Evolutionary conservation across 2,888 invertebrate genomes (phyloP), one percentile per base, ranked within the genome.

Genomic region (Chouioia cunea): DNA sequence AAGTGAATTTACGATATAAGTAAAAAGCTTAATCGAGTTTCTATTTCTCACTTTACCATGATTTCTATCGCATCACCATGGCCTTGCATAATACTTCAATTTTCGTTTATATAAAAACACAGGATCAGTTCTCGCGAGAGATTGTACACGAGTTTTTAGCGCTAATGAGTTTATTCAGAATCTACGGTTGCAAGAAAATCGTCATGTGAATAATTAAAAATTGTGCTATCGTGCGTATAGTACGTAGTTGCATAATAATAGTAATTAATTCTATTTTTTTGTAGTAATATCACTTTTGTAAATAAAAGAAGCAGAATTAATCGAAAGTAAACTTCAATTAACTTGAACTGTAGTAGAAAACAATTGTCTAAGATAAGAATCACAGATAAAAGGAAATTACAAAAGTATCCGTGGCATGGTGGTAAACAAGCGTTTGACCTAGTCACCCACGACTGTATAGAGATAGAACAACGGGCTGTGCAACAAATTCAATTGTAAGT

Each of bases 1-100:
- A 54, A 18, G 53, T 50, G 15, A 27, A 66, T 66, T 66, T 27
- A 46, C 47, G 10, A 59, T n/a, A 36, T 36, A 59, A 60, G 57
- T 44, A 46, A 58, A 63, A 22, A 58, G 52, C 44, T 64, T 58
- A 64, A 69, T 69, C 69, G 64, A 64, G 52, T 64, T 69, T 58
- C 22, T 36, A 57, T 44, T 69, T 69, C 58, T 64, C 36, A 10
- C 64, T 63, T 63, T 56, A 12, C 57, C 62, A 18, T 47, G 62
- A 68, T 54, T 36, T 10, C 36, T 8, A 59, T 50, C 53, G 53
- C 47, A n/a, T 36, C 36, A 36, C 36, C 10, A 6, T 12, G 4
- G 12, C 47, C 18, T 65, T 65, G 46, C 48, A 46, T 18, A 69
- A 69, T 48, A 36, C 58, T 44, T 64, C 53, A 64, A 64, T 69